These are phyloP conservation scores for Atta colombica DNA, from an alignment of 1,140 invertebrate species.

Conservation along the genomic window DNA sequence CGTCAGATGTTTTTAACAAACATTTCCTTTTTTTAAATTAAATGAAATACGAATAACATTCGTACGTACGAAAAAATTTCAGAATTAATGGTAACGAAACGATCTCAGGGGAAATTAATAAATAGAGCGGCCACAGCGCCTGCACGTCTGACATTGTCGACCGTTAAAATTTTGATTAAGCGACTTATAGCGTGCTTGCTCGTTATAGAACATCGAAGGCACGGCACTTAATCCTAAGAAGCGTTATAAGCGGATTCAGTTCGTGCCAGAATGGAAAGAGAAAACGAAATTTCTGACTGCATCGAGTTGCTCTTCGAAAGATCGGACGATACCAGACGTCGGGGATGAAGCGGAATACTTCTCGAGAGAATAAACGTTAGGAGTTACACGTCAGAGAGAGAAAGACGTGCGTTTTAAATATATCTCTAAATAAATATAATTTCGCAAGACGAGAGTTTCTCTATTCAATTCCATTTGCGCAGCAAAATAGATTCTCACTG, in stretches of 20 bases:
- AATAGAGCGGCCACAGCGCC: conserved; percentile 36
- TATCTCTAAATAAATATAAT: conserved; percentile 22
- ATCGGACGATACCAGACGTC: background rate
- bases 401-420: conserved; percentile 12
- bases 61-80: conserved; percentile 63
- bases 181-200: conserved; percentile 39
- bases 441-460: conserved; percentile 9
- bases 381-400: background rate
- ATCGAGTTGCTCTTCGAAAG: conserved; percentile 32
- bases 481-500: background rate
- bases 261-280: conserved; percentile 46
- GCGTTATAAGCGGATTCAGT: conserved; percentile 72
- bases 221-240: conserved; percentile 70
- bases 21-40: background rate
- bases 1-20: background rate
- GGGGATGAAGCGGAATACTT: background rate
- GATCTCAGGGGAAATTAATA: conserved; percentile 43
- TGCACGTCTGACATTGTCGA: conserved; percentile 37
- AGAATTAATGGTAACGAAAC: conserved; percentile 62
- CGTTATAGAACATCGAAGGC: conserved; percentile 65
- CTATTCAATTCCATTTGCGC: background rate
- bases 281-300: conserved; percentile 68
- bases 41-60: background rate
- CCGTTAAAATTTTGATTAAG: conserved; percentile 72
- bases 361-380: conserved; percentile 3